A percentile compares a stretch with the other conserved stretches of the same genome.
Evolutionary conservation across 2,797 vertebrate genomes (phyloP).

Genomic region (Natrix natrix): DNA sequence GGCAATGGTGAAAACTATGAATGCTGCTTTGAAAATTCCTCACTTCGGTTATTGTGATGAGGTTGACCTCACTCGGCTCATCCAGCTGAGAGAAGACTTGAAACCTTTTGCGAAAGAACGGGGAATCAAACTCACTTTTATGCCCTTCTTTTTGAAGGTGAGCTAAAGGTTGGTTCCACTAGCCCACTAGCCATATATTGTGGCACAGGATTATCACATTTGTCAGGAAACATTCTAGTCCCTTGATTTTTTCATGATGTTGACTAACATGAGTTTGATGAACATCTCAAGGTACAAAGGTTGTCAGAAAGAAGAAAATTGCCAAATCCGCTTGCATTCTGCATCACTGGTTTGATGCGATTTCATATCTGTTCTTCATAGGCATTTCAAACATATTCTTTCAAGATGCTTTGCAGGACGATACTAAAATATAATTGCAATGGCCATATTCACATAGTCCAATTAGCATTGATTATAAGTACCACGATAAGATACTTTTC

Average conservation of each 20-base stretch:
- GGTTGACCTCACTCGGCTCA: slow-evolving; percentile 84
- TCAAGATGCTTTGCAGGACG: background rate
- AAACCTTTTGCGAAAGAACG: slow-evolving; percentile 73
- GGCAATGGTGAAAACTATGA: slow-evolving; percentile 95
- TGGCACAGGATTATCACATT: background rate
- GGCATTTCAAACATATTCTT: background rate
- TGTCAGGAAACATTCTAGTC: background rate
- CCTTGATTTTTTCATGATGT: background rate
- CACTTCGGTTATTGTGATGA: slow-evolving; percentile 96
- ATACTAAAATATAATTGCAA: background rate
- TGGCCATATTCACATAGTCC: background rate
- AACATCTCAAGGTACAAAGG: background rate
- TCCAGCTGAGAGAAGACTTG: slow-evolving; percentile 81
- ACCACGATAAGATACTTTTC: background rate
- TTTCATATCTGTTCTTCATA: background rate
- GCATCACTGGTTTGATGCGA: background rate
- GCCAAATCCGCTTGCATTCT: background rate
- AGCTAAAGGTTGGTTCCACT: slow-evolving; percentile 32
- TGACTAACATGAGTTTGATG: background rate
- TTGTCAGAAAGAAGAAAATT: background rate
- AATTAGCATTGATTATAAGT: background rate
- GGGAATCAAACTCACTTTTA: slow-evolving; percentile 87
- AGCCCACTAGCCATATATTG: background rate
- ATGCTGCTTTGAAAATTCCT: slow-evolving; percentile 88
- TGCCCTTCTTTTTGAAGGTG: slow-evolving; percentile 98